Evolutionary conservation across 2,888 invertebrate species (phyloP).

Genomic region (Latheticus oryzae): DNA sequence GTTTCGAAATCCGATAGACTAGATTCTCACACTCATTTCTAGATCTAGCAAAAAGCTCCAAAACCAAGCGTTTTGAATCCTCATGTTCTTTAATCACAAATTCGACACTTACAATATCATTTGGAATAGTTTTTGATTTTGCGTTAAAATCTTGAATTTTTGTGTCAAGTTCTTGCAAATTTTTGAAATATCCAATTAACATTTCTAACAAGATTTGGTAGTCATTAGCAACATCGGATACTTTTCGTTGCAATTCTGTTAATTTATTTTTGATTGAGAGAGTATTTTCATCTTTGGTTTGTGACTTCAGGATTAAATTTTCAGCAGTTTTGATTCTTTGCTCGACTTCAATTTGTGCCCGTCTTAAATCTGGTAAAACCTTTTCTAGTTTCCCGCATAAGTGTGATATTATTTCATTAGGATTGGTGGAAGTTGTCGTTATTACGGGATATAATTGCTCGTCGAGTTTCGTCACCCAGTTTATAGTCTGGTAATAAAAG

Average conservation of each 20-base stretch:
- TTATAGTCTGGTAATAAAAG: slow-evolving; percentile 69
- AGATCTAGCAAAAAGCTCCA: slow-evolving; percentile 75
- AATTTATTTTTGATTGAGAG: slow-evolving; percentile 75
- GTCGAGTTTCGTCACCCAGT: slow-evolving; percentile 76
- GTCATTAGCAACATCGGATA: slow-evolving; percentile 76
- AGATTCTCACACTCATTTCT: slow-evolving; percentile 77
- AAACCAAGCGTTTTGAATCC: slow-evolving; percentile 72
- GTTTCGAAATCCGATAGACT: slow-evolving; percentile 75
- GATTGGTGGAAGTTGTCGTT: slow-evolving; percentile 71
- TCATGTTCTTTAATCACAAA: slow-evolving; percentile 73
- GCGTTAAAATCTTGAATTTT: slow-evolving; percentile 71
- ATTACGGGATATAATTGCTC: slow-evolving; percentile 81
- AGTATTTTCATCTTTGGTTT: slow-evolving; percentile 66
- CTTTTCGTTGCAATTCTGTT: slow-evolving; percentile 73
- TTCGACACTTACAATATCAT: slow-evolving; percentile 68
- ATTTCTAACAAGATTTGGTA: slow-evolving; percentile 76
- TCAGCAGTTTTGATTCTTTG: slow-evolving; percentile 76
- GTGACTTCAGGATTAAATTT: slow-evolving; percentile 72
- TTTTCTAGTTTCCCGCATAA: slow-evolving; percentile 70
- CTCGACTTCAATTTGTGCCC: slow-evolving; percentile 76
- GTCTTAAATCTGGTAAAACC: slow-evolving; percentile 72
- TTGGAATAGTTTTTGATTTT: slow-evolving; percentile 63
- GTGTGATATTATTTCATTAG: slow-evolving; percentile 69
- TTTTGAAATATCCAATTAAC: slow-evolving; percentile 78
- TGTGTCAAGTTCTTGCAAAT: slow-evolving; percentile 72